Evolutionary conservation across 2,888 invertebrate genomes (phyloP).

Genomic region (Tiliacea aurago): DNA sequence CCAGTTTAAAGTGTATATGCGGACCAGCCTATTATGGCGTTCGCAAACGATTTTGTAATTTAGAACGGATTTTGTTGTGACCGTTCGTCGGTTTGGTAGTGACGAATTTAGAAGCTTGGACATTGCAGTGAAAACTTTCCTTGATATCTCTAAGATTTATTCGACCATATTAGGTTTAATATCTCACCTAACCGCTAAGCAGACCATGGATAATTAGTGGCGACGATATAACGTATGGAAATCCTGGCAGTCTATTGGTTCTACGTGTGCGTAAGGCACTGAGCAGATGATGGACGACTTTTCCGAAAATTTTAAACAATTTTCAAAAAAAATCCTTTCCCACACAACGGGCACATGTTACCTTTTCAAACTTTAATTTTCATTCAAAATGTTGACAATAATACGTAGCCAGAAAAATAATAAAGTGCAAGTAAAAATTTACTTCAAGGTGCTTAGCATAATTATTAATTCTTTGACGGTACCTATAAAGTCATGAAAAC

Average conservation of each 20-base stretch:
- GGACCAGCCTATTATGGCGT: slow-evolving; percentile 48
- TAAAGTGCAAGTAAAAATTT: not conserved
- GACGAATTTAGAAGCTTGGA: slow-evolving; percentile 26
- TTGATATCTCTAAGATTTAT: not conserved
- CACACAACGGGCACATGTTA: not conserved
- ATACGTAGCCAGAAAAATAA: not conserved
- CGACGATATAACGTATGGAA: too few relatives aligned
- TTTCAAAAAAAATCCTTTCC: not conserved
- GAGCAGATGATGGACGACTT: too few relatives aligned
- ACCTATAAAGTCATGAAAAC: slow-evolving; percentile 13
- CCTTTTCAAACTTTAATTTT: not conserved
- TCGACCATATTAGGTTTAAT: not conserved
- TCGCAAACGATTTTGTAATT: slow-evolving; percentile 50
- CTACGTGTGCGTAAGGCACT: too few relatives aligned
- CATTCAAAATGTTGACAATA: not conserved
- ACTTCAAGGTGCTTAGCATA: not conserved
- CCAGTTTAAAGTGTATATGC: slow-evolving; percentile 62
- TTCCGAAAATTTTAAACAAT: not conserved
- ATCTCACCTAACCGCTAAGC: too few relatives aligned
- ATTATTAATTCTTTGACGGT: slow-evolving; percentile 2
- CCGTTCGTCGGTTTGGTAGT: slow-evolving; percentile 11
- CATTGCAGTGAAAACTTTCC: not conserved
- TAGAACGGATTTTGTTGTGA: slow-evolving; percentile 43
- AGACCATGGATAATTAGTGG: too few relatives aligned
- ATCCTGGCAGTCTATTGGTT: too few relatives aligned